Conservation (phyloP, 2,113 vertebrate genomes). For the Coptodon rendalli region DNA sequence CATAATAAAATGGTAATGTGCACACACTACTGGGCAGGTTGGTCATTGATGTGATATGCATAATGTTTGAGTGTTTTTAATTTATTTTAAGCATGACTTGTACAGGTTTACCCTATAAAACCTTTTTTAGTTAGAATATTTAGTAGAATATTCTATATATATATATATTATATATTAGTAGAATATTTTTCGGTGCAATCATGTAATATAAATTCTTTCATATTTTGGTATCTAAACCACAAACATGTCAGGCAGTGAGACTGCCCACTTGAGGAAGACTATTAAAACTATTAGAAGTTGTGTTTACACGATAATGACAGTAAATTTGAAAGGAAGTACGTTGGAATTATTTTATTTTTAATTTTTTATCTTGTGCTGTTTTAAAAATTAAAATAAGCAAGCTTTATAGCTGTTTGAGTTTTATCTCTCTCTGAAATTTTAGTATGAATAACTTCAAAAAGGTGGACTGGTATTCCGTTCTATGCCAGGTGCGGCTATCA, state of each 20-base stretch:
- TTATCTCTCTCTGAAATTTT: not conserved
- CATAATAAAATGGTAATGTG: not conserved
- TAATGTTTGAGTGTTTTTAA: not conserved
- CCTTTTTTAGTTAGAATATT: not conserved
- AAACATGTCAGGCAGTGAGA: not conserved
- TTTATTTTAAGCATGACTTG: not conserved
- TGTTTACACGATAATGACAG: not conserved
- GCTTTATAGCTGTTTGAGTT: not conserved
- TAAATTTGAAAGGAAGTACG: not conserved
- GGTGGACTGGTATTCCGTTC: not conserved
- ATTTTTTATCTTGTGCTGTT: not conserved
- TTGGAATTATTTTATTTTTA: not conserved
- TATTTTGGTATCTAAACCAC: not conserved
- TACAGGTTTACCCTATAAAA: not conserved
- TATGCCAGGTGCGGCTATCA: not conserved
- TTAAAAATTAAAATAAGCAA: not conserved
- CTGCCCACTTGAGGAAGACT: not conserved
- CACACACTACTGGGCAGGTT: not conserved
- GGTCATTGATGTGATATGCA: not conserved
- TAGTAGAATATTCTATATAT: too few relatives aligned
- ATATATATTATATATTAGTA: not conserved
- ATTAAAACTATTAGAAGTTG: not conserved
- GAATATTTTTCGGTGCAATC: not conserved
- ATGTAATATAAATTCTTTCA: not conserved
- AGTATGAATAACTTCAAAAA: not conserved